Percentiles rank a stretch among this genome's conserved stretches.
These are phyloP conservation scores for Drosophila emarginata DNA, from an alignment of 2,888 invertebrate genomes.

Conservation along the genomic window DNA sequence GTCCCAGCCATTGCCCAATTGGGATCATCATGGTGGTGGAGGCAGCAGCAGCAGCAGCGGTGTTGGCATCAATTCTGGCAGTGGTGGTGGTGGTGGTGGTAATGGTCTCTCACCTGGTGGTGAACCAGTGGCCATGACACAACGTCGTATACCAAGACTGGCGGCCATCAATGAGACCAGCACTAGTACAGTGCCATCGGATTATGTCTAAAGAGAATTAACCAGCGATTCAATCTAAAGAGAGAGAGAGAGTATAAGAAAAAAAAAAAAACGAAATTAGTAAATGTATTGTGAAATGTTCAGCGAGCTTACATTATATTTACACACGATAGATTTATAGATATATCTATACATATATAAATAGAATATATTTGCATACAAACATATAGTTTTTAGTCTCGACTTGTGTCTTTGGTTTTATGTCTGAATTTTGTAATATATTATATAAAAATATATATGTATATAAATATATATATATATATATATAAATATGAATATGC, in stretches of 20 bases:
- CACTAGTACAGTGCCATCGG: conserved; percentile 84
- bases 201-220: conserved; percentile 83
- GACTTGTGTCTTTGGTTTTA: conserved; percentile 66
- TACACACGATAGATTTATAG: conserved; percentile 31
- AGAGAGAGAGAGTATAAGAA: conserved; percentile 43
- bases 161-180: conserved; percentile 85
- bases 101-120: conserved; percentile 50
- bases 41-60: conserved; percentile 50
- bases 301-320: conserved; percentile 57
- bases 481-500: conserved; percentile 62
- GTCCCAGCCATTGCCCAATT: conserved; percentile 83
- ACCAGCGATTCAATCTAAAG: neutral
- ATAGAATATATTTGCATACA: conserved; percentile 18
- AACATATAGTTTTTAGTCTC: conserved; percentile 56
- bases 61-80: conserved; percentile 16
- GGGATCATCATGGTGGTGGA: conserved; percentile 79
- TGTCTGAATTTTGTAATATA: conserved; percentile 58
- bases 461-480: conserved; percentile 34
- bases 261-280: conserved; percentile 37
- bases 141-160: conserved; percentile 82
- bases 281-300: conserved; percentile 40
- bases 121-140: conserved; percentile 63
- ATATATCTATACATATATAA: conserved; percentile 34
- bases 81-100: conserved; percentile 14
- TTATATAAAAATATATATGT: conserved; percentile 35